Conservation (phyloP, 2,888 invertebrate species). For the Archips xylosteana region DNA sequence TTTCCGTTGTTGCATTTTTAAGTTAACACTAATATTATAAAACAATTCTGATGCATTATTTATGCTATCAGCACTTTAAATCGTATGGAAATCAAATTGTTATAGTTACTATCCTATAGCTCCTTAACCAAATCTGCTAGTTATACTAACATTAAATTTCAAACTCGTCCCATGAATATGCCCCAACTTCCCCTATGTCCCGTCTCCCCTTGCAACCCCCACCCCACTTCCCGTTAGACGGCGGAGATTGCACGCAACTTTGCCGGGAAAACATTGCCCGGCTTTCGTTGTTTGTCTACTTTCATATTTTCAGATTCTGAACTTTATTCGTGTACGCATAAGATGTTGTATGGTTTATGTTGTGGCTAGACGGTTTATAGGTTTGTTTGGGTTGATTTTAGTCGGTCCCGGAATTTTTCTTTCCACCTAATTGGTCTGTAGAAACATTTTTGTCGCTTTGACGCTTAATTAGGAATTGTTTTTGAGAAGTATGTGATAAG, state of each 20-base stretch:
- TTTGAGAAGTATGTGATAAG: background rate
- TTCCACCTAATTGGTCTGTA: background rate
- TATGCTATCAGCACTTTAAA: background rate
- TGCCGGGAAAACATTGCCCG: constrained; percentile 34
- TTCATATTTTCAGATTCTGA: background rate
- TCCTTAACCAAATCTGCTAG: background rate
- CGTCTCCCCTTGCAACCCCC: constrained; percentile 21
- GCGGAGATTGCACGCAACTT: constrained; percentile 38
- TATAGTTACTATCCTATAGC: background rate
- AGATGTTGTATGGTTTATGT: constrained; percentile 4
- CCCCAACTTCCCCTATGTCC: constrained; percentile 27
- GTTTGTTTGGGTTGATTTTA: constrained; percentile 3
- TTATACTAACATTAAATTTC: constrained; percentile 23
- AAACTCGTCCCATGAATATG: background rate
- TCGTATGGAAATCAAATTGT: background rate
- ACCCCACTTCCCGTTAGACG: constrained; percentile 27
- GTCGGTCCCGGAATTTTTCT: background rate
- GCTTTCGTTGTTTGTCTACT: constrained; percentile 19
- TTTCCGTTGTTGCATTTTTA: too few relatives aligned
- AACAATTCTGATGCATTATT: too few relatives aligned
- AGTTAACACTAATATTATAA: too few relatives aligned
- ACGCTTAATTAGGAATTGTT: background rate
- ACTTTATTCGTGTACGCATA: background rate
- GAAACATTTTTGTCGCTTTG: background rate
- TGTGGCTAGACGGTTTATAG: background rate